These are phyloP conservation scores for Lithodes maja DNA, from an alignment of 2,888 invertebrate genomes.

Conservation along the genomic window DNA sequence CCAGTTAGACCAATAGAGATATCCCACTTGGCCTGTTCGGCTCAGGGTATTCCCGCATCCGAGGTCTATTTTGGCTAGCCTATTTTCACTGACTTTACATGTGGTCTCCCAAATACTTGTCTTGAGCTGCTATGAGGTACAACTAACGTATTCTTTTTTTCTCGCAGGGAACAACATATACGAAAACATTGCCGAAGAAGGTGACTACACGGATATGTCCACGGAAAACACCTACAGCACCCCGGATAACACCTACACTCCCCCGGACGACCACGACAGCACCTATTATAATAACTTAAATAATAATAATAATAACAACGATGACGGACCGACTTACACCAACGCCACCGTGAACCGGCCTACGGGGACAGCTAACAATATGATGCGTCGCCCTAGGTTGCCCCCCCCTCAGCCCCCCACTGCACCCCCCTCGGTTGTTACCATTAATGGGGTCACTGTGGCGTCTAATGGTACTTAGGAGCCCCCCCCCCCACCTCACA, in stretches of 20 bases:
- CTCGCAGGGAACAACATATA: slow-evolving; percentile 51
- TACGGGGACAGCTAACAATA: slow-evolving; percentile 2
- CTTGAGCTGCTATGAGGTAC: too few relatives aligned
- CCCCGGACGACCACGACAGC: not conserved
- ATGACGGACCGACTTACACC: slow-evolving; percentile 15
- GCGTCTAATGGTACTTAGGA: not conserved
- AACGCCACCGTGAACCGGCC: slow-evolving; percentile 1
- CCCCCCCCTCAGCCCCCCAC: slow-evolving; percentile 56
- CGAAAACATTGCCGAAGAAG: slow-evolving; percentile 49
- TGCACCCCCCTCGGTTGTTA: slow-evolving; percentile 17
- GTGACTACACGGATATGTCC: slow-evolving; percentile 53
- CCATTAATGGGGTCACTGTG: slow-evolving; percentile 53
- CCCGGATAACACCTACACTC: not conserved
- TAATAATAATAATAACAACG: not conserved
- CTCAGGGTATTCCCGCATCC: not conserved
- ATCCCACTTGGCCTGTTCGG: not conserved
- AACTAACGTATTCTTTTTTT: not conserved
- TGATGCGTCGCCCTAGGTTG: slow-evolving; percentile 39
- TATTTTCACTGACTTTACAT: too few relatives aligned
- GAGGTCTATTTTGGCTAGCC: too few relatives aligned
- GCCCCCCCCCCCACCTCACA: not conserved
- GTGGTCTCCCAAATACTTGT: too few relatives aligned
- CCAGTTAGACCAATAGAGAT: too few relatives aligned
- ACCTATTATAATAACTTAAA: not conserved
- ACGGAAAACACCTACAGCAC: slow-evolving; percentile 18